Conservation (phyloP, 2,797 vertebrate genomes). For the Vipera latastei region DNA sequence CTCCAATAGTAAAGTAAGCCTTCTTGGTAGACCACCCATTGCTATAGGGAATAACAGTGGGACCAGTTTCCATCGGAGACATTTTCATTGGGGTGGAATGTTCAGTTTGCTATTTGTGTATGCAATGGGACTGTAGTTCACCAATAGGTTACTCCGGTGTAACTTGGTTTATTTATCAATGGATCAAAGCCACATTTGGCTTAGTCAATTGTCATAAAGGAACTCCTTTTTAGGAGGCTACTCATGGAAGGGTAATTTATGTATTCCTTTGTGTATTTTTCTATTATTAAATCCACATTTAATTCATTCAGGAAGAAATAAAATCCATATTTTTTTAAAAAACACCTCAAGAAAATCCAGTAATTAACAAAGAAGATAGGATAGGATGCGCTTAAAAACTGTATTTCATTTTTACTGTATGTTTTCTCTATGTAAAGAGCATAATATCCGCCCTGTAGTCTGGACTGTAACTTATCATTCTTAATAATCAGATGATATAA, state of each 20-base stretch:
- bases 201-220: background rate
- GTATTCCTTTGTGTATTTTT: background rate
- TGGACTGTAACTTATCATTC: background rate
- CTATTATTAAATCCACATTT: background rate
- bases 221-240: background rate
- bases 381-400: background rate
- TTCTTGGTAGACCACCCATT: conserved; percentile 68
- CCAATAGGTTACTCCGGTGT: background rate
- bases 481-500: background rate
- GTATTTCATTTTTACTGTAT: background rate
- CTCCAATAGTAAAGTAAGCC: conserved; percentile 52
- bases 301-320: background rate
- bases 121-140: background rate
- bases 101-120: background rate
- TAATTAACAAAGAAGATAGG: background rate
- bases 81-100: background rate
- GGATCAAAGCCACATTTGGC: background rate
- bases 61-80: conserved; percentile 27
- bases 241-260: background rate
- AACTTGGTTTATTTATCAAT: background rate
- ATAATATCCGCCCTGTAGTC: background rate
- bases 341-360: background rate
- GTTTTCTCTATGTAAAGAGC: background rate
- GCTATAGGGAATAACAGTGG: conserved; percentile 50
- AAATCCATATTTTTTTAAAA: background rate